A percentile compares a stretch with the other conserved stretches of the same genome.
Conservation (phyloP, 2,888 invertebrate species). For the Drosophila limbata region DNA sequence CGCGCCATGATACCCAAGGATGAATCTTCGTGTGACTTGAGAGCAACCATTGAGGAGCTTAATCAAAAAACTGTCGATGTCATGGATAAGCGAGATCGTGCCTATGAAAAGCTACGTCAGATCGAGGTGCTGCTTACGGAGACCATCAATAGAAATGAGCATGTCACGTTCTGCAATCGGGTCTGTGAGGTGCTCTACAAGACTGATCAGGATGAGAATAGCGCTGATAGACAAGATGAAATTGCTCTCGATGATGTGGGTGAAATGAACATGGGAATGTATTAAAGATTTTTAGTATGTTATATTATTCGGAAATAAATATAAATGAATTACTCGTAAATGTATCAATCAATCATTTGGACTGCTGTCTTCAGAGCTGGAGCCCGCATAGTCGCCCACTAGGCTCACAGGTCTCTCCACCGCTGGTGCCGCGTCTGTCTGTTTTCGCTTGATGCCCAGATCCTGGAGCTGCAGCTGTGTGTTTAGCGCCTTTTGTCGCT, state of each 20-base stretch:
- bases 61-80: conserved; percentile 9
- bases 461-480: conserved; percentile 74
- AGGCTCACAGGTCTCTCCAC: conserved; percentile 45
- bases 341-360: conserved; percentile 35
- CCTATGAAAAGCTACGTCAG: conserved; percentile 71
- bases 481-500: conserved; percentile 86
- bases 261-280: conserved; percentile 49
- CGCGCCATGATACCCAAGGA: conserved; percentile 33
- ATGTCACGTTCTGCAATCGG: conserved; percentile 66
- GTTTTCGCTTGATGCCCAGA: conserved; percentile 83
- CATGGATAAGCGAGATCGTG: conserved; percentile 59
- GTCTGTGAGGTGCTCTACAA: conserved; percentile 68
- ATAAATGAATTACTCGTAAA: neutral
- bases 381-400: conserved; percentile 73
- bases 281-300: conserved; percentile 21
- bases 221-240: neutral
- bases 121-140: conserved; percentile 74
- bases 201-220: conserved; percentile 15
- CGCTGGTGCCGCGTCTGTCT: neutral
- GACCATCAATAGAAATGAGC: conserved; percentile 50
- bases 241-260: conserved; percentile 20
- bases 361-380: conserved; percentile 57
- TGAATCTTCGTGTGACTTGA: conserved; percentile 9
- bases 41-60: conserved; percentile 14
- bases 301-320: conserved; percentile 21